Base-by-base conservation (phyloP, 2,888 invertebrate species). In the Ichneumon xanthorius region DNA sequence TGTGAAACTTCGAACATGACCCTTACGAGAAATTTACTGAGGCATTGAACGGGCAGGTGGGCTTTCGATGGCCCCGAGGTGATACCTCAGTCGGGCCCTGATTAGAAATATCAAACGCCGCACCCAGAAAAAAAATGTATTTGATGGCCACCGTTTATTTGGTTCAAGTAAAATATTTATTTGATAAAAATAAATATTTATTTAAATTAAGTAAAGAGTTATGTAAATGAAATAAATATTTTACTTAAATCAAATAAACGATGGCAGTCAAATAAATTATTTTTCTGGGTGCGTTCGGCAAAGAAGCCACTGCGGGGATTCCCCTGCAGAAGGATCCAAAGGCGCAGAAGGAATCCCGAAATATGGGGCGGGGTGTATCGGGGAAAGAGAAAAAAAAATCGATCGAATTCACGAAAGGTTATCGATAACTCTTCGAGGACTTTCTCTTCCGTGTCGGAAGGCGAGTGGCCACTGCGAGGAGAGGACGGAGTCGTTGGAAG, bases 381-480 rank as follows among this genome's bases (percentile, higher is more conserved):
- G 9, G 11, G 22, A 63, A 30, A 4, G 63, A 63, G 7, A n/a
- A 30, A 30, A 63, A 26, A n/a, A 63, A 33, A 63, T 30, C n/a
- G 63, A 63, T 63, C 63, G 63, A 63, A 63, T 63, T 63, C 33
- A 30, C 63, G 63, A 63, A 63, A 33, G 63, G 30, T 63, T 63
- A 63, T 63, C 63, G 63, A 33, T 63, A 63, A 63, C 6, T 63
- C 63, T 16, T 63, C 63, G 33, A 7, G 30, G 63, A 63, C 63
- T 63, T 63, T 63, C 63, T 63, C 63, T 63, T 63, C 63, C 63
- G 63, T 61, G 16, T 33, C 30, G 33, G 30, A 63, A 63, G 63
- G n/a, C 63, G 30, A 63, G 63, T 33, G 33, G 63, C 16, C 6
- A 63, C 63, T 33, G 63, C 33, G 33, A 63, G 16, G 63, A 26